Evolutionary conservation across 2,113 vertebrate genomes (phyloP), one percentile per base, ranked within the genome.

Genomic region (sheep (Ovis aries)): DNA sequence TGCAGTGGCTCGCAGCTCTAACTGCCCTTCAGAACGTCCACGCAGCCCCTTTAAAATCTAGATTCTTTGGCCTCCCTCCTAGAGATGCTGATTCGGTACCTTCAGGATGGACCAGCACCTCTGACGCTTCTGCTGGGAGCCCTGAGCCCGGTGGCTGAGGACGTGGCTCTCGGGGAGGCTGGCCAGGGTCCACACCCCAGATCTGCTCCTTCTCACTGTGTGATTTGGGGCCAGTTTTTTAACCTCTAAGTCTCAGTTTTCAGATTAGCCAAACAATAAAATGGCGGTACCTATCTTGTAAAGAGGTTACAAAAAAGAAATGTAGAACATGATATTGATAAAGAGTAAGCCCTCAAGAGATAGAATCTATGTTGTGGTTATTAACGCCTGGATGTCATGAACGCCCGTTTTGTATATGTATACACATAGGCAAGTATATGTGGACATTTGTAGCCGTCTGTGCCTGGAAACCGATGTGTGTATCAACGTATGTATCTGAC

Each of bases 401-500:
- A 71, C 0, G 19, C 19, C n/a, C 5, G 21, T 71, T 71, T 40
- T 71, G 67, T 40, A 71, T 23, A 27, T 77, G 21, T 77, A 43
- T 43, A 43, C 5, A 19, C 52, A 3, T 5, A 29, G n/a, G 43
- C 43, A 17, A 40, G 43, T 23, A 10, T 6, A 25, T 0, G 1
- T 25, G 53, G n/a, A n/a, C 85, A 27, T 31, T 25, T 7, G 52
- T 40, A 67, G 36, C 67, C 7, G 0, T 5, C 12, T 10, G 25
- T 74, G 11, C 16, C 0, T 1, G 17, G 74, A 33, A 8, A 21
- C 1, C 0, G n/a, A 5, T 27, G 52, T 53, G 52, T 16, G 11
- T 52, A 6, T 21, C 36, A 5, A 29, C 13, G 36, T n/a, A 27
- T 48, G 9, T n/a, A 8, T 50, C 59, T 71, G 40, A 19, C 45